Conservation (phyloP, 2,797 vertebrate species). For the Acanthopagrus latus region DNA sequence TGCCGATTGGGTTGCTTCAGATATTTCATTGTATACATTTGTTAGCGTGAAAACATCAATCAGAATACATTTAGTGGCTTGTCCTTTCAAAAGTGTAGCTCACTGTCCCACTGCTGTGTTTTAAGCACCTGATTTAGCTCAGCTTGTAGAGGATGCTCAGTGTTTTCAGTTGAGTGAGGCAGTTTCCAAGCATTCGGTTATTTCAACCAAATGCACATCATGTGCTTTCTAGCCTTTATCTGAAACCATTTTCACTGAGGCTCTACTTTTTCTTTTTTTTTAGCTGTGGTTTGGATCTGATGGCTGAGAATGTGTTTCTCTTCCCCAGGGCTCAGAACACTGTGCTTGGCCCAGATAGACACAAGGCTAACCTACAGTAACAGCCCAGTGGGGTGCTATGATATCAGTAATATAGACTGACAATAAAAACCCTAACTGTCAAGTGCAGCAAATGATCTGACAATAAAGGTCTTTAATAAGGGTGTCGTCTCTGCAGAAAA, state of each 20-base stretch:
- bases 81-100: background rate
- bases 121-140: background rate
- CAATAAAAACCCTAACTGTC: background rate
- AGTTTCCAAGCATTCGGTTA: conserved; percentile 8
- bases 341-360: conserved; percentile 67
- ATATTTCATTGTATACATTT: too few relatives aligned
- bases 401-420: conserved; percentile 13
- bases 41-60: background rate
- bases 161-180: conserved; percentile 12
- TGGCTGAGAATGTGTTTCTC: conserved; percentile 64
- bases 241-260: conserved; percentile 32
- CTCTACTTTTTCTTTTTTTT: conserved; percentile 54
- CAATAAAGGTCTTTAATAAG: conserved; percentile 6
- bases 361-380: conserved; percentile 31
- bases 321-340: conserved; percentile 53
- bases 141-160: background rate
- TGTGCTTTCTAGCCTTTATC: conserved; percentile 18
- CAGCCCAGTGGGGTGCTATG: conserved; percentile 8
- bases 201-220: background rate
- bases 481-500: background rate
- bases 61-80: background rate
- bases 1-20: too few relatives aligned
- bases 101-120: background rate
- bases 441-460: background rate
- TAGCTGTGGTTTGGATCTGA: conserved; percentile 43